Evolutionary conservation across 2,888 invertebrate genomes (phyloP), one percentile per base, ranked within the genome.

Genomic region (Deilephila porcellus): DNA sequence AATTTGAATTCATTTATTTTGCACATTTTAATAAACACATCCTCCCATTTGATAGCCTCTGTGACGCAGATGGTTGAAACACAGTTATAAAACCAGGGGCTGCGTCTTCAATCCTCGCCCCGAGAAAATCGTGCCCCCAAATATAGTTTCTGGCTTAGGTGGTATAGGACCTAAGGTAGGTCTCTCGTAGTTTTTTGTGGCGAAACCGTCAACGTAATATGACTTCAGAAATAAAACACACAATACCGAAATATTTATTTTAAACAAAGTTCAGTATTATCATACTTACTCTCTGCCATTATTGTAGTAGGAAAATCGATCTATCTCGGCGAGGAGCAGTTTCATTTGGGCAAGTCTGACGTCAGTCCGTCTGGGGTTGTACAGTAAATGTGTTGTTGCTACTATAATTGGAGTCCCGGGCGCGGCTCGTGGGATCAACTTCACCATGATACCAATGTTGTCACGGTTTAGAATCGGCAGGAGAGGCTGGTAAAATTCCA

Each of bases 361-460:
- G 88, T 99, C 99, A 29, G 97, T 96, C 60, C 99, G 95, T 79
- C 94, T 96, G 0, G 98, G 98, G 94, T 99, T 99, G 90, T 97
- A 99, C 14, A 99, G 93, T 67, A 99, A 94, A 91, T 99, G 99
- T 0, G 99, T 99, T 17, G 98, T 99, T 4, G 98, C 98, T 0
- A 99, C 96, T 71, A 98, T 95, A 60, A 99, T 90, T 8, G 96
- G 93, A 1, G 93, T 91, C 0, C 91, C 80, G 0, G 95, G 93
- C 72, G 91, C 83, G 0, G 88, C 84, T 75, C 92, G 95, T 0
- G 97, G 95, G 20, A 92, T 90, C 74, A 99, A 95, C 87, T 97
- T 97, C 4, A 97, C 96, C 74, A 99, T 95, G 14, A 99, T 86
- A 0, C 97, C 99, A 71, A 99, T 96, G 91, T 99, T 99, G 86